Evolutionary conservation across 2,113 vertebrate species (phyloP).

Genomic region (Anarhynchus alexandrinus): DNA sequence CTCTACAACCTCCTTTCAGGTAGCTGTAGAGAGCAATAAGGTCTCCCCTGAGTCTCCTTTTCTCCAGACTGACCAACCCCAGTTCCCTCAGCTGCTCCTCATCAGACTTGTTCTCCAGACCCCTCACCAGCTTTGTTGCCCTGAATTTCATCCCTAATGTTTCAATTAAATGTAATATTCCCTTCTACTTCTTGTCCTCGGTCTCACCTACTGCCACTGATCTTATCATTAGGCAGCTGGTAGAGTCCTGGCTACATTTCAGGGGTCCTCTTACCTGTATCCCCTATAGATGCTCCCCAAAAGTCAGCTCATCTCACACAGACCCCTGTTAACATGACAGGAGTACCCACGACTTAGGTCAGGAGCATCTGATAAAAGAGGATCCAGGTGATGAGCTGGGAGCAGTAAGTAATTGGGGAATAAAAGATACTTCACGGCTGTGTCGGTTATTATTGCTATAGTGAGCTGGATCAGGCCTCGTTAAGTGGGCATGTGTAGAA

Average conservation of each 20-base stretch:
- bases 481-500: accelerated
- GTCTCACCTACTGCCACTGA: not conserved
- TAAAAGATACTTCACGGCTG: not conserved
- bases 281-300: not conserved
- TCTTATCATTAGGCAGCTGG: not conserved
- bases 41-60: too few species aligned
- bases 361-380: not conserved
- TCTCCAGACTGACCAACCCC: too few species aligned
- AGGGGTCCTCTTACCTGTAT: not conserved
- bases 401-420: not conserved
- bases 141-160: not conserved
- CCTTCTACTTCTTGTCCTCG: not conserved
- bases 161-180: not conserved
- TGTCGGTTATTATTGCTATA: not conserved
- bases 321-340: not conserved
- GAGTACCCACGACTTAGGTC: not conserved
- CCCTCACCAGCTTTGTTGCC: too few species aligned
- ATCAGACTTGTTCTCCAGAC: too few species aligned
- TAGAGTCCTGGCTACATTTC: not conserved
- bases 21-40: too few species aligned
- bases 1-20: too few species aligned
- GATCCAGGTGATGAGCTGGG: not conserved
- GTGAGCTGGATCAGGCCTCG: accelerated
- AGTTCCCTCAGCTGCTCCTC: too few species aligned
- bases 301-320: not conserved